A percentile compares a stretch with the other conserved stretches of the same genome.
Evolutionary conservation across 2,888 invertebrate genomes (phyloP).

Genomic region (Belgica antarctica): DNA sequence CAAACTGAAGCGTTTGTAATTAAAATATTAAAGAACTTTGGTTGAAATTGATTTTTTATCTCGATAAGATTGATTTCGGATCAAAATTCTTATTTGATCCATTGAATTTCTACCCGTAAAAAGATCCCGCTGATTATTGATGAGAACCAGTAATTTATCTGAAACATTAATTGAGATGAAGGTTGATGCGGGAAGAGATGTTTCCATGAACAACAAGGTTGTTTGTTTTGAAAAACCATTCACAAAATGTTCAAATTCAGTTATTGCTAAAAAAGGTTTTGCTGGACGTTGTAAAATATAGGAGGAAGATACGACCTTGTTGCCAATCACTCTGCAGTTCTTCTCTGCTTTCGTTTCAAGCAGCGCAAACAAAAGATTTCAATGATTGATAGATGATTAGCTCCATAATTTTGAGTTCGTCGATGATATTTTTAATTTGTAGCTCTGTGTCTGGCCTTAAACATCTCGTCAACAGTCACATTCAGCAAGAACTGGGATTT

Average conservation of each 20-base stretch:
- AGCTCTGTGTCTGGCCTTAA: not conserved
- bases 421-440: not conserved
- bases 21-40: slow-evolving; percentile 23
- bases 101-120: not conserved
- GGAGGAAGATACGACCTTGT: no score
- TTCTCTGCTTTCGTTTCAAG: not conserved
- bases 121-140: slow-evolving; percentile 22
- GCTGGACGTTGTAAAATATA: no score
- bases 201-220: no score
- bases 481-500: not conserved
- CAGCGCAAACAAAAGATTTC: slow-evolving; percentile 28
- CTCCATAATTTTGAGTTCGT: slow-evolving; percentile 1
- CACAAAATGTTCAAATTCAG: no score
- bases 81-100: slow-evolving; percentile 3
- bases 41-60: not conserved
- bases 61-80: not conserved
- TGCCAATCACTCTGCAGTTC: not conserved
- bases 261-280: no score
- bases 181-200: not conserved
- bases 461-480: not conserved
- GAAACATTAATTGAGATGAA: not conserved
- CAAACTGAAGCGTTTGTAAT: not conserved
- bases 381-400: slow-evolving; percentile 37
- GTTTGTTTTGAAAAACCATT: no score
- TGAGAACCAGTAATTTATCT: slow-evolving; percentile 17